Percentiles rank a stretch among this genome's conserved stretches.
Conservation (phyloP, 2,797 vertebrate genomes). For the Hydrolagus colliei region DNA sequence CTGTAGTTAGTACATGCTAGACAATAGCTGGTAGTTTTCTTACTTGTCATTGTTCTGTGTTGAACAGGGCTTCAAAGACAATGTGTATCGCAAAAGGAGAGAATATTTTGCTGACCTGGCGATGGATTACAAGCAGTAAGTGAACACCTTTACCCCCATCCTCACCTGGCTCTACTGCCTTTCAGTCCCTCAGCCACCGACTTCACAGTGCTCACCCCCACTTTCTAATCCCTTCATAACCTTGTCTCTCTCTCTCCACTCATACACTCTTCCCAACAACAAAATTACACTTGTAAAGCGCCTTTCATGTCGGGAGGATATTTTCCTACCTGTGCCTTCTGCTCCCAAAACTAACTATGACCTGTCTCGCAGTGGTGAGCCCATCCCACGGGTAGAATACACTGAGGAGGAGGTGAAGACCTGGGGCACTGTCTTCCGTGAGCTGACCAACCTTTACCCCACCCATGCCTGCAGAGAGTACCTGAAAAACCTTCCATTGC, state of each 20-base stretch:
- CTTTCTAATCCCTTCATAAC: too few species aligned
- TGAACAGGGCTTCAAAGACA: constrained; percentile 89
- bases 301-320: too few species aligned
- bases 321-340: too few species aligned
- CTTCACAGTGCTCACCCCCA: too few species aligned
- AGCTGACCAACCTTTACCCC: constrained; percentile 92
- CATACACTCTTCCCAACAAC: too few species aligned
- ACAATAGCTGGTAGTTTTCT: background rate
- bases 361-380: constrained; percentile 64
- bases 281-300: too few species aligned
- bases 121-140: constrained; percentile 85
- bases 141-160: constrained; percentile 35
- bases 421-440: constrained; percentile 87
- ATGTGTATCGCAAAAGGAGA: constrained; percentile 81
- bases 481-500: constrained; percentile 88
- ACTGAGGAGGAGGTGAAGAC: constrained; percentile 92
- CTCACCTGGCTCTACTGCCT: too few species aligned
- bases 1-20: background rate
- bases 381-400: constrained; percentile 87
- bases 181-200: too few species aligned
- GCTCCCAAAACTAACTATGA: background rate
- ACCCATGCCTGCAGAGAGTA: constrained; percentile 88
- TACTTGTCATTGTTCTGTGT: constrained; percentile 9
- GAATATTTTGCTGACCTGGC: constrained; percentile 91
- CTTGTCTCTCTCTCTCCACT: too few species aligned